phyloP scores from a whole-genome alignment of 2,888 invertebrate species.

The Monoplex corrugatus region DNA sequence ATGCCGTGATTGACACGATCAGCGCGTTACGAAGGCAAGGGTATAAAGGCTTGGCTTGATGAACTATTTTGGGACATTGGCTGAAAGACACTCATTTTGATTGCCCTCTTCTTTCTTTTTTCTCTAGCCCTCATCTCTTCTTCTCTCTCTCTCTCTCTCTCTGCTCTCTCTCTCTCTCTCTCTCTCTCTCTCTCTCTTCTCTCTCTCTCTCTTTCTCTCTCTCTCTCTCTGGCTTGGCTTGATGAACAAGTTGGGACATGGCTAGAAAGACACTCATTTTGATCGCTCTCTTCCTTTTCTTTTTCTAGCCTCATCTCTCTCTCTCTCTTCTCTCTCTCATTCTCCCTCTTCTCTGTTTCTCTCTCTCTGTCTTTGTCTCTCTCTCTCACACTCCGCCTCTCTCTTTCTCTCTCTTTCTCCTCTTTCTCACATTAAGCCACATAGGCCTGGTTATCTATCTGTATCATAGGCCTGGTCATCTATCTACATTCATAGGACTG shows the following conservation, averaged over 20 bases:
- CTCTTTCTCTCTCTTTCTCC: conserved; percentile 19
- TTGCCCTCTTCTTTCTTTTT: not conserved
- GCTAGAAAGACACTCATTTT: not conserved
- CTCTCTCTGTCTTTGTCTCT: conserved; percentile 32
- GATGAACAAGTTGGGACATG: no score
- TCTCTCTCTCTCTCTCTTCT: conserved; percentile 13
- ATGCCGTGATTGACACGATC: no score
- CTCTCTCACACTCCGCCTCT: conserved; percentile 31
- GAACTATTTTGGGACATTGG: no score
- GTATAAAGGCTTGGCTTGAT: no score
- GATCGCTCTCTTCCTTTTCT: conserved; percentile 17
- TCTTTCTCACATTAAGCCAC: conserved; percentile 26
- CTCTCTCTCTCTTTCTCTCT: conserved; percentile 34
- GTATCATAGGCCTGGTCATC: no score
- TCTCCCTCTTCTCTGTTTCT: not conserved
- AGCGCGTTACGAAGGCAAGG: no score
- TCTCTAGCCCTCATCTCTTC: not conserved
- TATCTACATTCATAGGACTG: no score
- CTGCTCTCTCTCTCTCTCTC: not conserved
- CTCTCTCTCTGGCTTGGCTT: conserved; percentile 15
- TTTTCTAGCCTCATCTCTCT: conserved; percentile 11
- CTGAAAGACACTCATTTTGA: no score
- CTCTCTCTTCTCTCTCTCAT: conserved; percentile 32
- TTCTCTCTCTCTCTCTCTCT: not conserved
- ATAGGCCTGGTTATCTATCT: no score